Evolutionary conservation across 2,797 vertebrate species (phyloP), one percentile per base, ranked within the genome.

Genomic region (Sitta carolinensis): DNA sequence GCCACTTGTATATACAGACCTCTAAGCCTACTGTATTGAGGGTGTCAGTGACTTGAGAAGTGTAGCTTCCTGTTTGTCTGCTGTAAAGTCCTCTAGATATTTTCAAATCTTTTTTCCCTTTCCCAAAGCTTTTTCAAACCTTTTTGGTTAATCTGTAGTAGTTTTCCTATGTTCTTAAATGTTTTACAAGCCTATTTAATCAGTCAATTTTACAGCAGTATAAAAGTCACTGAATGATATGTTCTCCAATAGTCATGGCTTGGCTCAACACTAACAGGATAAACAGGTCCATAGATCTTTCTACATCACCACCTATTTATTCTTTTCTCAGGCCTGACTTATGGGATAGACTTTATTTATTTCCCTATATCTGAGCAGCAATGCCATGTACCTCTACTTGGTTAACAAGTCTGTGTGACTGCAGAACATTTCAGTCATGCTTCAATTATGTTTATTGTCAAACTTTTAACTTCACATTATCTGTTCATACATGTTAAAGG

Each of bases 221-320:
- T 84, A 84, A 90, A 90, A 96, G 79, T 84, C 57, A 77, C 78
- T 76, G 59, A 87, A 79, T 81, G 19, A 73, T 89, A n/a, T 63
- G 45, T 82, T 96, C 61, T 76, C 32, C 61, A 83, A 16, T 61
- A 89, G 68, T 74, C n/a, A 52, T 79, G 89, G 45, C 63, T 82
- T 76, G 86, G 74, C 86, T 94, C 32, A 52, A 63, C 59, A 79
- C 30, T 73, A 79, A 63, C 47, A 50, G 88, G 67, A 75, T 54
- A 94, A 95, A 93, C 45, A 93, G 69, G 40, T 67, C 36, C 68
- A 79, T 79, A 90, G 66, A 85, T 94, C 93, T 94, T 90, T 59
- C 77, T 79, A 7, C 45, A 76, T 74, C 43, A 58, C 21, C n/a
- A 87, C n/a, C 45, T 87, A 62, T 83, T 96, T 94, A 54, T 70